Conservation (phyloP, 1,140 invertebrate genomes). For the Physella acuta region DNA sequence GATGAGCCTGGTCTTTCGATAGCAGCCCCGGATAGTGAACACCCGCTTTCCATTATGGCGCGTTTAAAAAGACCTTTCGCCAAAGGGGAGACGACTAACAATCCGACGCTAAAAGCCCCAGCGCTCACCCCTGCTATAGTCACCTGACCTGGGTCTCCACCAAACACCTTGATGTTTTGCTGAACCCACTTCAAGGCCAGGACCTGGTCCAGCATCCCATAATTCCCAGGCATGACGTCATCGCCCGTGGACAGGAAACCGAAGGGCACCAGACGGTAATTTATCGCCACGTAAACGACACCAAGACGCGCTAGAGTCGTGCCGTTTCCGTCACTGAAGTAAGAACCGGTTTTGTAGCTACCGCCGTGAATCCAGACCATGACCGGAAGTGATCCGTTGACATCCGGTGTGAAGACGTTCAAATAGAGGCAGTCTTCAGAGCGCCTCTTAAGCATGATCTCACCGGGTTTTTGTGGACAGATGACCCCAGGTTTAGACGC, state of each 20-base stretch:
- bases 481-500: not conserved
- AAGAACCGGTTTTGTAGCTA: not conserved
- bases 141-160: conserved; percentile 16
- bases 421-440: conserved; percentile 22
- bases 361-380: conserved; percentile 23
- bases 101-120: conserved; percentile 9
- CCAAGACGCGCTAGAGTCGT: not conserved
- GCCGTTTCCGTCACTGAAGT: not conserved
- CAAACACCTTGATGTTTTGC: conserved; percentile 21
- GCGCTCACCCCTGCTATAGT: conserved; percentile 18
- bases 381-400: conserved; percentile 7
- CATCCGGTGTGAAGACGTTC: conserved; percentile 15
- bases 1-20: conserved; percentile 7
- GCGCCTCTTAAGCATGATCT: not conserved
- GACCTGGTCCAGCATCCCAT: conserved; percentile 22
- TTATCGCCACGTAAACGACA: conserved; percentile 11
- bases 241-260: conserved; percentile 23
- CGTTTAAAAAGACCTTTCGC: conserved; percentile 8
- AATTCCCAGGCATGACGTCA: conserved; percentile 23
- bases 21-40: not conserved
- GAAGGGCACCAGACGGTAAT: conserved; percentile 22
- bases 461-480: not conserved
- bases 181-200: conserved; percentile 27
- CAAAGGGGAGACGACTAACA: conserved; percentile 4
- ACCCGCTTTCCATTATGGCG: conserved; percentile 12